Percentiles rank a stretch among this genome's conserved stretches.
phyloP scores from a whole-genome alignment of 2,888 invertebrate species.

The Pyrochroa serraticornis region DNA sequence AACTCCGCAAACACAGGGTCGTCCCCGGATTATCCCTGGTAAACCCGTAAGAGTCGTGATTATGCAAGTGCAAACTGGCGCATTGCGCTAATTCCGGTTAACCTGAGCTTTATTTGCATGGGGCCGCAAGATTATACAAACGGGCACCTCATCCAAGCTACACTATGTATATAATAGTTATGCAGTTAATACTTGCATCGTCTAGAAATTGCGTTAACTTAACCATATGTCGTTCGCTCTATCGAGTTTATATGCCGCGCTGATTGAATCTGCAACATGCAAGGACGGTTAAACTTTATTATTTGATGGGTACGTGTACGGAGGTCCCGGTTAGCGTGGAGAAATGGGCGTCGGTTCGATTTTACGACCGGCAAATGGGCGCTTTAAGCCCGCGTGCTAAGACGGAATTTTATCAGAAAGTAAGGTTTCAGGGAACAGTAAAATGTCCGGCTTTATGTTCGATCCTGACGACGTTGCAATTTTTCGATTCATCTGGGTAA shows the following conservation, averaged over 20 bases:
- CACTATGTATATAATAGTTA: not conserved
- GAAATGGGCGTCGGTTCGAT: too few relatives aligned
- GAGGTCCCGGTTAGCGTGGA: too few relatives aligned
- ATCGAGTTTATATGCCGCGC: conserved; percentile 9
- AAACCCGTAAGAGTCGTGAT: conserved; percentile 18
- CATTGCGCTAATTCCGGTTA: conserved; percentile 44
- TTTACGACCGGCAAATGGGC: too few relatives aligned
- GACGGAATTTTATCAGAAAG: too few relatives aligned
- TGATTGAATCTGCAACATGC: conserved; percentile 11
- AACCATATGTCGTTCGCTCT: not conserved
- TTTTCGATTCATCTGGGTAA: conserved; percentile 6
- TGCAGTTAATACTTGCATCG: too few relatives aligned
- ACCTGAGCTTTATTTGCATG: conserved; percentile 43
- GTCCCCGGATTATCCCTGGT: not conserved
- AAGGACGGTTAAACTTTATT: conserved; percentile 19
- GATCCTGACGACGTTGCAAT: not conserved
- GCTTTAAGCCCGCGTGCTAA: too few relatives aligned
- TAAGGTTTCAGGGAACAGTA: too few relatives aligned
- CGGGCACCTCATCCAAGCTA: not conserved
- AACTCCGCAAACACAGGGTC: too few relatives aligned
- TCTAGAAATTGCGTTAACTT: too few relatives aligned
- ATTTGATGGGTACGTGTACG: not conserved
- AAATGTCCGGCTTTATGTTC: not conserved
- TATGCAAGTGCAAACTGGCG: conserved; percentile 40
- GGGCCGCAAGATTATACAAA: conserved; percentile 7